Conservation (phyloP, 1,140 invertebrate genomes). For the Anastrepha obliqua region DNA sequence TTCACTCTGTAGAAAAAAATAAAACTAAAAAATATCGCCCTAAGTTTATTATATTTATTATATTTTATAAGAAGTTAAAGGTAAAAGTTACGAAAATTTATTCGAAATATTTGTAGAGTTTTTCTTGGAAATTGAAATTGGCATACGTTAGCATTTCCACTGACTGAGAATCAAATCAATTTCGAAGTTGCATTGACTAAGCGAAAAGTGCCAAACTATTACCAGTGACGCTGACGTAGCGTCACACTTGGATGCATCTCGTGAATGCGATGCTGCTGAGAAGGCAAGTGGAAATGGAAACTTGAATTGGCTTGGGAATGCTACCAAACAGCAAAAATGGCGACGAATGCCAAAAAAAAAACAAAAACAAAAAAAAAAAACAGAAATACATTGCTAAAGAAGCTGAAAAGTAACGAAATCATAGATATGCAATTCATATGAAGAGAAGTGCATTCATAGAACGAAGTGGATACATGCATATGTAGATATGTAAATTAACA, state of each 20-base stretch:
- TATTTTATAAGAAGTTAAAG: no score
- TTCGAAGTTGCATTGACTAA: slow-evolving; percentile 27
- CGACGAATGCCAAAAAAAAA: background rate
- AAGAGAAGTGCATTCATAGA: background rate
- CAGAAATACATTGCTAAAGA: background rate
- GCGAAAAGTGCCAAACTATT: background rate
- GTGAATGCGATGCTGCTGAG: background rate
- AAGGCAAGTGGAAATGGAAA: background rate
- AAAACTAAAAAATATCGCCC: no score
- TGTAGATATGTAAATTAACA: slow-evolving; percentile 21
- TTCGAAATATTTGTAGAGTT: no score
- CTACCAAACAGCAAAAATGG: background rate
- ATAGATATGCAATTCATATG: slow-evolving; percentile 34
- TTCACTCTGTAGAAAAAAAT: no score
- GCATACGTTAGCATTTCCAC: background rate
- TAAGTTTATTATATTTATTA: no score
- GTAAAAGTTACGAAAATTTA: no score
- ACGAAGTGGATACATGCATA: background rate
- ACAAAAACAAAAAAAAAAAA: background rate
- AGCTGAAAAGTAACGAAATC: slow-evolving; percentile 10
- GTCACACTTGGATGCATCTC: slow-evolving; percentile 20
- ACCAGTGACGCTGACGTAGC: background rate
- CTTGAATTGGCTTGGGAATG: slow-evolving; percentile 45
- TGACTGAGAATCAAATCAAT: slow-evolving; percentile 31
- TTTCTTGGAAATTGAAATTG: no score